Evolutionary conservation across 2,888 invertebrate genomes (phyloP), one percentile per base, ranked within the genome.

Genomic region (Pyrrhia umbra): DNA sequence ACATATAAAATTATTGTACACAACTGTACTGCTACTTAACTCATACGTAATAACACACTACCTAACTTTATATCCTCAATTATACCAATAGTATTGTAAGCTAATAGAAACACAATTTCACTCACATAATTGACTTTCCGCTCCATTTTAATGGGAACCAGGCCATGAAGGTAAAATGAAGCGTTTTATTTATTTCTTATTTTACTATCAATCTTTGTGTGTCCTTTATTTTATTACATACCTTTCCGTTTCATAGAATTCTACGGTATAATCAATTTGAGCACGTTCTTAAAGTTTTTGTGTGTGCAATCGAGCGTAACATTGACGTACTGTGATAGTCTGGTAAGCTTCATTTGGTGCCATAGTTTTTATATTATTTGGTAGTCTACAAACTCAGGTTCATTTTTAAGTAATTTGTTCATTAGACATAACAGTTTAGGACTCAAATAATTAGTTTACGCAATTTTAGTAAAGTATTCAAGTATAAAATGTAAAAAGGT

Each of bases 161-260:
- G 95, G 93, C 92, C 79, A 94, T 90, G 91, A 95, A 95, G 95
- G 95, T 95, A 95, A 95, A 90, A 90, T 75, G 68, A 86, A 85
- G 82, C 78, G 84, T 75, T 79, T 84, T 81, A 80, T 84, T 86
- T 84, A 83, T 85, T 85, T 85, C 75, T 51, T 79, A 84, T 85
- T 84, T 87, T 81, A 75, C 85, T 84, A 84, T 82, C 58, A 73
- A 84, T 88, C 85, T 89, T 88, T 91, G 88, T 92, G 87, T 89
- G 89, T 88, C 82, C 77, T 88, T 85, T 85, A 78, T 79, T 83
- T 84, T 72, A 76, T 84, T 83, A 76, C 75, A 80, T 77, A 81
- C 77, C 79, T 58, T 60, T 84, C 83, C 70, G 63, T 81, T 80
- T 80, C 68, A 79, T 75, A 81, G 71, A 78, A 63, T 56, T 30